Conservation (phyloP, 1,140 invertebrate genomes). For the Drosophila teissieri region DNA sequence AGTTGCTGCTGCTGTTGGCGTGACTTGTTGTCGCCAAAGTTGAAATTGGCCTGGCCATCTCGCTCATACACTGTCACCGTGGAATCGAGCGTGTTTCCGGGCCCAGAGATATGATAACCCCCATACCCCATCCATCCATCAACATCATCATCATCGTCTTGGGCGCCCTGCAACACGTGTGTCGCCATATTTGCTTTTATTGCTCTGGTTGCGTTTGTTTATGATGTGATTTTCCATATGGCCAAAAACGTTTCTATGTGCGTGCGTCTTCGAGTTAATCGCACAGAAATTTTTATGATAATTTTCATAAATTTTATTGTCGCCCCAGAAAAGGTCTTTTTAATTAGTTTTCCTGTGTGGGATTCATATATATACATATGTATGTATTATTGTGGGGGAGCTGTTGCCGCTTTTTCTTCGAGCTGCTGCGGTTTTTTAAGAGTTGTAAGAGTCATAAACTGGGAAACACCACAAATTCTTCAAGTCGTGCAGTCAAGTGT, state of each 20-base stretch:
- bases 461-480: constrained; percentile 39
- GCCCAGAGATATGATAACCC: constrained; percentile 63
- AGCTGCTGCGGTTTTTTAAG: constrained; percentile 61
- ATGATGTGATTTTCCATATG: constrained; percentile 81
- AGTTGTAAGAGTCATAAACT: constrained; percentile 73
- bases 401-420: background rate
- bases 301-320: constrained; percentile 84
- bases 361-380: constrained; percentile 57
- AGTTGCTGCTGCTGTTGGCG: constrained; percentile 43
- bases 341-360: constrained; percentile 77
- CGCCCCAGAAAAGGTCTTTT: constrained; percentile 71
- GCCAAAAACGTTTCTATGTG: constrained; percentile 47
- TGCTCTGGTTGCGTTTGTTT: constrained; percentile 74
- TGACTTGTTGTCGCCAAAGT: constrained; percentile 62
- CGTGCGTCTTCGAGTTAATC: constrained; percentile 75
- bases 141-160: constrained; percentile 39
- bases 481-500: constrained; percentile 69
- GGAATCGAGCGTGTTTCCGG: constrained; percentile 5
- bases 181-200: constrained; percentile 80
- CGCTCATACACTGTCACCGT: constrained; percentile 25
- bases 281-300: constrained; percentile 82
- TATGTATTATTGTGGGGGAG: constrained; percentile 33
- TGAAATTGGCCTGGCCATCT: constrained; percentile 42
- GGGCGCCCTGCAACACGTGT: constrained; percentile 44
- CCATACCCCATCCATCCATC: constrained; percentile 6